Conservation (phyloP, 2,797 vertebrate species). For the Salmo trutta region DNA sequence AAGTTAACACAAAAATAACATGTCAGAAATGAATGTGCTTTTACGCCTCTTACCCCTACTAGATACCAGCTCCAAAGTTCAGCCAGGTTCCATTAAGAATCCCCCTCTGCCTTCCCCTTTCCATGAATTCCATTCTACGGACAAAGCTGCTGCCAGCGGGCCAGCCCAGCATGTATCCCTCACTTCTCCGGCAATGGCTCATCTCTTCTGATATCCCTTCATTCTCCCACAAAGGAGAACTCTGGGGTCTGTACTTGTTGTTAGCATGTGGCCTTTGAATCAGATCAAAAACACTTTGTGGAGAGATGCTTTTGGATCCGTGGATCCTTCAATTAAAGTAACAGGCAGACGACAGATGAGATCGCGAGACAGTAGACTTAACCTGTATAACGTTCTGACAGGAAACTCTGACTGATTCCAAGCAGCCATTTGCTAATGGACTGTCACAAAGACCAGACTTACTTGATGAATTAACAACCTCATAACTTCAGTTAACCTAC, state of each 20-base stretch:
- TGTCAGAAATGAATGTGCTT: not conserved
- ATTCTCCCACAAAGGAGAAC: slow-evolving; percentile 31
- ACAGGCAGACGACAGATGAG: not conserved
- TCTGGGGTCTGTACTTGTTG: slow-evolving; percentile 31
- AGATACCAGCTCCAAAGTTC: slow-evolving; percentile 38
- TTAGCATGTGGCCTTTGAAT: slow-evolving; percentile 39
- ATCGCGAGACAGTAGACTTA: not conserved
- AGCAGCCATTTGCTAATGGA: slow-evolving; percentile 24
- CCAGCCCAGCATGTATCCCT: slow-evolving; percentile 13
- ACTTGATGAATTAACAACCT: slow-evolving; percentile 7
- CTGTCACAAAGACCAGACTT: slow-evolving; percentile 24
- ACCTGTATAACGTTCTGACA: not conserved
- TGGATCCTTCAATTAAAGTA: not conserved
- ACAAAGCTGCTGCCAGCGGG: slow-evolving; percentile 24
- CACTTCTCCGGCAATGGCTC: slow-evolving; percentile 24
- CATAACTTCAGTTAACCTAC: not conserved
- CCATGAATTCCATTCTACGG: slow-evolving; percentile 39
- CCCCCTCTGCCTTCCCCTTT: slow-evolving; percentile 12
- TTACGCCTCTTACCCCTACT: slow-evolving; percentile 31
- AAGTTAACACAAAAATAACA: not conserved
- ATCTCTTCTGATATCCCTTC: slow-evolving; percentile 29
- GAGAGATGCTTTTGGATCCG: not conserved
- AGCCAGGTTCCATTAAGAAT: slow-evolving; percentile 55
- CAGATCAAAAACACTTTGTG: slow-evolving; percentile 22
- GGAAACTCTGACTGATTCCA: slow-evolving; percentile 16